Evolutionary conservation across 2,797 vertebrate genomes (phyloP), one percentile per base, ranked within the genome.

Genomic region (Picus viridis): DNA sequence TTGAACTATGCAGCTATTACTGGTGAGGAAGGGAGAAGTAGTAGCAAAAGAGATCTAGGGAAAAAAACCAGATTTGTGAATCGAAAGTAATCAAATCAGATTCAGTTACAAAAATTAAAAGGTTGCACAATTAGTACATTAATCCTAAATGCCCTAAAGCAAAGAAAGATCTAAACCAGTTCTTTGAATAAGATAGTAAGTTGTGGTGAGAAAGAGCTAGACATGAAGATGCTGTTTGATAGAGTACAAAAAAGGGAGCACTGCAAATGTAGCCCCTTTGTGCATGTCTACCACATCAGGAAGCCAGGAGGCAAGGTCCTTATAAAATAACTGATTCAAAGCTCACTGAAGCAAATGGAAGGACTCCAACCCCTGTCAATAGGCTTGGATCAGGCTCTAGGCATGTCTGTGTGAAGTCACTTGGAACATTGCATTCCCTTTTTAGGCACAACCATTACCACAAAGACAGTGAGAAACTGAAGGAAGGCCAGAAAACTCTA

Each of bases 361-460:
- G 73, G 83, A 88, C 93, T 96, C 94, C 95, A 96, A 69, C 63
- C 56, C 62, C 26, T 87, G 63, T 95, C 93, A 96, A 95, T 95
- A 95, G 95, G 83, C 93, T 96, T 96, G 95, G 94, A 96, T 92
- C 93, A 87, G 89, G 85, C 93, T 76, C 92, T 93, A 92, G 74
- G 95, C 95, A 94, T 96, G 87, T 93, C 89, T 93, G 89, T 88
- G 93, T 96, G 96, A 96, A 96, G 92, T 96, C 92, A 95, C 85
- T 95, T 93, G 94, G 94, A 95, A 95, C 94, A 95, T 83, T 95
- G 92, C 91, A 96, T 95, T 95, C 93, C 91, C 76, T 94, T 95
- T 95, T 95, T 89, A 92, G 95, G 93, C 92, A 89, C 89, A 93
- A 62, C 91, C 84, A 70, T 89, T 92, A 93, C 95, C 91, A 93